These are phyloP conservation scores for Heliconius hermathena DNA, from an alignment of 1,140 invertebrate genomes.

Conservation along the genomic window DNA sequence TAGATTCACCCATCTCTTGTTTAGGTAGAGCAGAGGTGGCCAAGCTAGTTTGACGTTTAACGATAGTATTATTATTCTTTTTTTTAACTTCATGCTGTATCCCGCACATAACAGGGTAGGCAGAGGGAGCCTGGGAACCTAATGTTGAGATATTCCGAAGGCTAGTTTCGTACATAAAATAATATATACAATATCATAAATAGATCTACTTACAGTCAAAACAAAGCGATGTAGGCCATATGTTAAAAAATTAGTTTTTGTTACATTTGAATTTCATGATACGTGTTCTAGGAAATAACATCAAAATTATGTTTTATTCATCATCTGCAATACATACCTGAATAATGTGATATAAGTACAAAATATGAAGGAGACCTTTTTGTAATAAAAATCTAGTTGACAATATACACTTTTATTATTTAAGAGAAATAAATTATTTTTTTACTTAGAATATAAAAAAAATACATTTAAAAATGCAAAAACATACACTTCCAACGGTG, in stretches of 20 bases:
- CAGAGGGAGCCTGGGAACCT: too few relatives aligned
- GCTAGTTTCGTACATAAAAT: not conserved
- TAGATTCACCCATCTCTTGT: not conserved
- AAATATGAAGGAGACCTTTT: slow-evolving; percentile 18
- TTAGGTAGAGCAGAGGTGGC: not conserved
- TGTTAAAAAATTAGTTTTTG: slow-evolving; percentile 29
- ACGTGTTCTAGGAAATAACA: slow-evolving; percentile 26
- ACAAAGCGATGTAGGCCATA: slow-evolving; percentile 36
- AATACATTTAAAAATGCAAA: too few relatives aligned
- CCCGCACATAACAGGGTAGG: too few relatives aligned
- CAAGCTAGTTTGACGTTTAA: too few relatives aligned
- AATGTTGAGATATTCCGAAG: not conserved
- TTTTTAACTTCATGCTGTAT: too few relatives aligned
- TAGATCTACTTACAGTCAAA: slow-evolving; percentile 23
- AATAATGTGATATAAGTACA: slow-evolving; percentile 30
- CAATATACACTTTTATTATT: too few relatives aligned
- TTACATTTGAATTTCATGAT: slow-evolving; percentile 25
- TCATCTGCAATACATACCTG: slow-evolving; percentile 31
- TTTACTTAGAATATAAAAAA: too few relatives aligned
- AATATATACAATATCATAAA: not conserved
- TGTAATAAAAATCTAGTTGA: not conserved
- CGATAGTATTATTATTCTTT: too few relatives aligned
- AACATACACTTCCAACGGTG: too few relatives aligned
- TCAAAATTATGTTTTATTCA: slow-evolving; percentile 33
- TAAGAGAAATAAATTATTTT: too few relatives aligned